Evolutionary conservation across 1,140 invertebrate species (phyloP), one percentile per base, ranked within the genome.

Genomic region (Heliconius hewitsoni): DNA sequence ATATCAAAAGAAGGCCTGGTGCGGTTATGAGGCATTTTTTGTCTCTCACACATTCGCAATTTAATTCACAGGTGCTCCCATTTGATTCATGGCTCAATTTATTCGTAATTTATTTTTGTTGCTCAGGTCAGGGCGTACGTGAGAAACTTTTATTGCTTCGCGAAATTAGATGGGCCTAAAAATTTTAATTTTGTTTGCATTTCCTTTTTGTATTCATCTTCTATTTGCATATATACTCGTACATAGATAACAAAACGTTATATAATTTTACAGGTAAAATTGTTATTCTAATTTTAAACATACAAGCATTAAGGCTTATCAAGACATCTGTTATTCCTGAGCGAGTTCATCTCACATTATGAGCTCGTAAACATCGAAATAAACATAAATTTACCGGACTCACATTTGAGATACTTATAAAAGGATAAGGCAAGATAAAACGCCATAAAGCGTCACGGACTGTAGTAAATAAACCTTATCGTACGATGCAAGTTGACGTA

Each of bases 341-440:
- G 55, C 55, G 55, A 60, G 55, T 60, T 60, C 74, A 70, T 73
- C 70, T 73, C n/a, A 52, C 46, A 73, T 52, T 74, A 70, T 79
- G 52, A 79, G 75, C 73, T 81, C 81, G 75, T 82, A 81, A 85
- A 84, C 81, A 84, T 77, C 78, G 72, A 78, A 81, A 82, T 85
- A 82, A 82, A 84, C 79, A 80, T 80, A 80, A 82, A 82, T 82
- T 80, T 52, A 60, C 71, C 66, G 78, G 80, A 84, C 74, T 73
- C 76, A 83, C 71, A 79, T 78, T 60, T 37, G 42, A 81, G 79
- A 82, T 78, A 80, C 79, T 82, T 84, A 82, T 84, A 85, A 78
- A 83, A 78, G 79, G 82, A 81, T 79, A 82, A 83, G 80, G 55
- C 76, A 76, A 80, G 81, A 82, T 78, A 82, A 80, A 79, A 79